Evolutionary conservation across 2,888 invertebrate genomes (phyloP).

Genomic region (Agrilus mali): DNA sequence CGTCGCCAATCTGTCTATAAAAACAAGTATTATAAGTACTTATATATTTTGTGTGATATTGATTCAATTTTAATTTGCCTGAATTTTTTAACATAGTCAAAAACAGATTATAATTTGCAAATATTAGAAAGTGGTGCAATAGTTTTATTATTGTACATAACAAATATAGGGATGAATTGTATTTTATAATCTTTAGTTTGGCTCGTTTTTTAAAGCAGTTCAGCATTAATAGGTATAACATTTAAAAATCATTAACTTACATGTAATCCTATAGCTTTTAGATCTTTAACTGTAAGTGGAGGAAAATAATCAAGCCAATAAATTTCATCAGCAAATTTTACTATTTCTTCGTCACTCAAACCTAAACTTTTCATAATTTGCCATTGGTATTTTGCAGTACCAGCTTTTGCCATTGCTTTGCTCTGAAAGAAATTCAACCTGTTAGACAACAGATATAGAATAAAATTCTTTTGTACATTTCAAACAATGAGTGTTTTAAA

Average conservation of each 20-base stretch:
- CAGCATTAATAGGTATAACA: too few relatives aligned
- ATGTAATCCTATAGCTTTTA: constrained; percentile 81
- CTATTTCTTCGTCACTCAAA: constrained; percentile 81
- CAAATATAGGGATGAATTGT: too few relatives aligned
- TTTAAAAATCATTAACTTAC: too few relatives aligned
- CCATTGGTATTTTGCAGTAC: constrained; percentile 89
- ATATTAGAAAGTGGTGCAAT: too few relatives aligned
- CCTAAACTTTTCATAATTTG: constrained; percentile 95
- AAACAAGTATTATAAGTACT: not conserved
- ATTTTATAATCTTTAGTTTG: too few relatives aligned
- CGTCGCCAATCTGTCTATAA: constrained; percentile 91
- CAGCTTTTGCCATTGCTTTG: constrained; percentile 88
- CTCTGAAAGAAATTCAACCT: constrained; percentile 42
- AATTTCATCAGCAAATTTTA: constrained; percentile 75
- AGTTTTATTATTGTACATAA: too few relatives aligned
- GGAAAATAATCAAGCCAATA: constrained; percentile 98
- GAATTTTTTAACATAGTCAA: too few relatives aligned
- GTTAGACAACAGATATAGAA: not conserved
- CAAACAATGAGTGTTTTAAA: too few relatives aligned
- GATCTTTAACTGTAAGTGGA: constrained; percentile 73
- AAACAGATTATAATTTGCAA: too few relatives aligned
- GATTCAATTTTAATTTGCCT: not conserved
- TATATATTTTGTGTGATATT: not conserved
- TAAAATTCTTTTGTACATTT: too few relatives aligned
- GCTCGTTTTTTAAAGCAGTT: too few relatives aligned